Percentiles rank a stretch among this genome's conserved stretches.
These are phyloP conservation scores for Tholera decimalis DNA, from an alignment of 2,888 invertebrate species.

Conservation along the genomic window DNA sequence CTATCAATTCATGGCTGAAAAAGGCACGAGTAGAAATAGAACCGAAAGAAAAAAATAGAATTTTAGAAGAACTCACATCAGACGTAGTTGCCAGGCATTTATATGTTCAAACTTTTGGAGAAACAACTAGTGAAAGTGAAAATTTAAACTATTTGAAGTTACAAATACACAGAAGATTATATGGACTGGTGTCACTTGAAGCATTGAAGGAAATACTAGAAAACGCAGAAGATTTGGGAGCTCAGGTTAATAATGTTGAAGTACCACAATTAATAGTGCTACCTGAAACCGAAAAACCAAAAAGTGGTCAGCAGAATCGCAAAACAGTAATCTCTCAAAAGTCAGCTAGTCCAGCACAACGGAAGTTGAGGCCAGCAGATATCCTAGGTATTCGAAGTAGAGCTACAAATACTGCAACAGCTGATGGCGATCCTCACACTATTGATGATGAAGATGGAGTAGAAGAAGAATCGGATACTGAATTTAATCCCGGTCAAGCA, in stretches of 20 bases:
- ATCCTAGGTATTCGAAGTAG: not conserved
- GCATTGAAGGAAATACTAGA: slow-evolving; percentile 16
- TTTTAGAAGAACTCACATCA: slow-evolving; percentile 10
- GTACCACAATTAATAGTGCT: slow-evolving; percentile 8
- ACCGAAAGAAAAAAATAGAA: not conserved
- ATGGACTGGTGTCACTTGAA: not conserved
- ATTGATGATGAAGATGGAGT: slow-evolving; percentile 1
- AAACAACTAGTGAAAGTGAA: not conserved
- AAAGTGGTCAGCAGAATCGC: not conserved
- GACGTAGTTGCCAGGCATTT: slow-evolving; percentile 35
- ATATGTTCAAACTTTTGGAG: slow-evolving; percentile 24
- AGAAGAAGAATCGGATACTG: not conserved
- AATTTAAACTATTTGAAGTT: slow-evolving; percentile 28
- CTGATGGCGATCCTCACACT: slow-evolving; percentile 3
- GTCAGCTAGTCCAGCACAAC: not conserved
- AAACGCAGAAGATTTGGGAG: not conserved
- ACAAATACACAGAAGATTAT: slow-evolving; percentile 31
- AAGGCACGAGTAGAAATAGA: not conserved
- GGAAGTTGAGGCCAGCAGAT: not conserved
- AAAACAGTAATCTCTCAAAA: not conserved
- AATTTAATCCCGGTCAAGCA: slow-evolving; percentile 23
- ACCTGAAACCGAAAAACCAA: not conserved
- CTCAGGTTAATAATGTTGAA: not conserved
- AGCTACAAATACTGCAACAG: not conserved
- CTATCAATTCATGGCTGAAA: slow-evolving; percentile 29